Evolutionary conservation across 2,888 invertebrate genomes (phyloP), one percentile per base, ranked within the genome.

Genomic region (Conchocele bisecta): DNA sequence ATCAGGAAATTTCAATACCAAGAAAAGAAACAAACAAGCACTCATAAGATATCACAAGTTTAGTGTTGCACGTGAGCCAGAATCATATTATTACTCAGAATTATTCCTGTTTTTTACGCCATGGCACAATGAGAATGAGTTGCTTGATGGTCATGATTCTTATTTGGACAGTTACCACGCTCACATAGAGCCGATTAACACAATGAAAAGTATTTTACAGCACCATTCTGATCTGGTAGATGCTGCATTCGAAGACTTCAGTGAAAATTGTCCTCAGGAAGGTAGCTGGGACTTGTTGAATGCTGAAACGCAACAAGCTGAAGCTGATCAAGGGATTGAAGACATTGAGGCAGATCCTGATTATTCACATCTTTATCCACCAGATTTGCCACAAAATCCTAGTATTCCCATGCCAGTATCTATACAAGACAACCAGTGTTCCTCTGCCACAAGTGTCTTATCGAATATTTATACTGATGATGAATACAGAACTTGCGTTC

Each of bases 21-120:
- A 50, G 46, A 56, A 60, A 39, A 29, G 58, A 29, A 41, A 7
- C 33, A 46, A 33, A 39, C 65, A 29, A 26, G 65, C 69, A 46
- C 61, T 68, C n/a, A 35, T 60, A 2, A 64, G 60, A 54, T 68
- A 58, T 35, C 68, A 73, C 35, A 53, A 68, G 26, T 74, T 50
- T 24, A 65, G 58, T 22, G 26, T 58, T 26, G 13, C 28, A n/a
- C 48, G 39, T 61, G 54, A 70, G 20, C 69, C 59, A 50, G 57
- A 74, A 37, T 31, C 58, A 37, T 66, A 64, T 31, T 63, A 63
- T 26, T 54, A 63, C 54, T 63, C 63, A 54, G 44, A 63, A 24
- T 22, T 63, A 31, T 54, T 28, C 44, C 35, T 63, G n/a, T 63
- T 63, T 41, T 15, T 51, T 28, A 53, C 63, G 15, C 54, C 42